Evolutionary conservation across 2,888 invertebrate species (phyloP).

Genomic region (Parasteatoda lunata): DNA sequence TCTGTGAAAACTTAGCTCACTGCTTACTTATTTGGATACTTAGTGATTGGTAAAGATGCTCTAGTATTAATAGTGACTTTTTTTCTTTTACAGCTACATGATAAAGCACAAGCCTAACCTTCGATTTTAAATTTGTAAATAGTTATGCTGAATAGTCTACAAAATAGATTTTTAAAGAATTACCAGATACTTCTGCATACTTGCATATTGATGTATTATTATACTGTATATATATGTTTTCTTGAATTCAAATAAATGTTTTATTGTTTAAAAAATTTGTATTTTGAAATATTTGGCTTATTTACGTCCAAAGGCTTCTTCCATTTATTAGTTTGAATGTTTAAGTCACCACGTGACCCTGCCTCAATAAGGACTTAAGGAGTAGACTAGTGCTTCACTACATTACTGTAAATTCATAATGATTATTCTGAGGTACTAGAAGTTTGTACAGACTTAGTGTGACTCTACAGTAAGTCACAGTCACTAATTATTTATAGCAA

Average conservation of each 20-base stretch:
- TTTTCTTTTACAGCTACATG: conserved; percentile 83
- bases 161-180: neutral
- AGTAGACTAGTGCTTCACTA: too few relatives aligned
- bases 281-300: too few relatives aligned
- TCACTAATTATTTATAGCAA: too few relatives aligned
- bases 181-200: neutral
- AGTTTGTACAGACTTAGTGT: too few relatives aligned
- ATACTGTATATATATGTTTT: neutral
- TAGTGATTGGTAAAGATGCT: neutral
- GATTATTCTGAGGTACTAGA: too few relatives aligned
- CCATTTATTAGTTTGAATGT: too few relatives aligned
- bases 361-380: too few relatives aligned
- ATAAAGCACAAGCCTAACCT: conserved; percentile 91
- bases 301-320: too few relatives aligned
- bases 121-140: conserved; percentile 78
- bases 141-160: neutral
- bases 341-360: too few relatives aligned
- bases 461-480: too few relatives aligned
- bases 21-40: conserved; percentile 31
- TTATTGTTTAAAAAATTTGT: neutral
- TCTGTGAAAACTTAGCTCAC: conserved; percentile 10
- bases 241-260: neutral
- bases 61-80: conserved; percentile 11
- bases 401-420: too few relatives aligned
- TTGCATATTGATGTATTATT: neutral